phyloP scores from a whole-genome alignment of 2,888 invertebrate genomes.

The Ophraella communa region DNA sequence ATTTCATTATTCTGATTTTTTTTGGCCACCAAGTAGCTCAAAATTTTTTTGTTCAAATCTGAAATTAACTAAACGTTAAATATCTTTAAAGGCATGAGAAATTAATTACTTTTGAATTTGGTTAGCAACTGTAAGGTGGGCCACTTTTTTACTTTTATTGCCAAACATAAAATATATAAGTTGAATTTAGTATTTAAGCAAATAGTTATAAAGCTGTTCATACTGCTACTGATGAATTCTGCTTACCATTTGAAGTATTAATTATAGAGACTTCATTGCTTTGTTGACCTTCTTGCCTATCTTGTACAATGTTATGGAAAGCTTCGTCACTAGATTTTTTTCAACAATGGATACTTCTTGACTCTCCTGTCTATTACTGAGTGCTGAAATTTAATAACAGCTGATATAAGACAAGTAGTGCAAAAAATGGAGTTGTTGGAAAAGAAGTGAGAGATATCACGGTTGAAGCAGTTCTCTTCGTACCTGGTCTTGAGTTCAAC shows the following conservation, averaged over 20 bases:
- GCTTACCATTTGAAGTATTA: conserved; percentile 1
- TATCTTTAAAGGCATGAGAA: not conserved
- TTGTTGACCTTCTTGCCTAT: conserved; percentile 1
- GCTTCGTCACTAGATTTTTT: not conserved
- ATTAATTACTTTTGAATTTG: not conserved
- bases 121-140: not conserved
- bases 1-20: conserved; percentile 9
- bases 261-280: conserved; percentile 1
- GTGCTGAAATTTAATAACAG: conserved; percentile 1
- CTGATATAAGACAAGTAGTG: not conserved
- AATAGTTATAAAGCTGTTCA: not conserved
- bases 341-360: not conserved
- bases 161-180: not conserved
- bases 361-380: not conserved
- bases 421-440: not conserved
- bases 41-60: conserved; percentile 1
- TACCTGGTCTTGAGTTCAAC: too few species aligned
- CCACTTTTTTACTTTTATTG: not conserved
- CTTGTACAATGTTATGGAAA: not conserved
- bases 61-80: not conserved
- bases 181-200: not conserved
- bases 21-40: conserved; percentile 1
- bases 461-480: too few species aligned
- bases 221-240: not conserved
- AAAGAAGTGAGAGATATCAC: too few species aligned